Base-by-base conservation (phyloP, 1,140 invertebrate species). In the Leptinotarsa defecta region DNA sequence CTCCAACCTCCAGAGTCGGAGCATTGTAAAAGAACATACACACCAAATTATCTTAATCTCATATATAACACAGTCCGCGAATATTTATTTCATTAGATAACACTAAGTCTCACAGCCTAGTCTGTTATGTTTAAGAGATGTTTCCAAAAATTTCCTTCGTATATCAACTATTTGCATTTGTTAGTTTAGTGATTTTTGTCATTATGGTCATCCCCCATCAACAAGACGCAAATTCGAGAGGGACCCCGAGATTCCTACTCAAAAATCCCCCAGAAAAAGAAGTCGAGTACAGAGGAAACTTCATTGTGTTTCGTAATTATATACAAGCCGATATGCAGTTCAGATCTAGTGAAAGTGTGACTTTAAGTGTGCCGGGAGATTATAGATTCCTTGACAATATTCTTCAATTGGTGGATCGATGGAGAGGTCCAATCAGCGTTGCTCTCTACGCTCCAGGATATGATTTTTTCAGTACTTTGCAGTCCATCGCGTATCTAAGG, bases 251-350 rank as follows among this genome's bases (percentile, higher is more conserved):
- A 4, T 6, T 57, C 13, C 15, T 19, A 17, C 17, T 57, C 52
- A 19, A 57, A 15, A 19, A 57, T 15, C 52, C 17, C 2, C 15
- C n/a, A 57, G 70, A 72, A 24, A 72, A 62, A 62, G 52, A 48
- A 13, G 62, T 73, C 22, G 63, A 73, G 20, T 65, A 95, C 81
- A 89, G 94, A 6, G 94, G 94, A 5, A 92, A 94, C 77, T 96
- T 92, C 83, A 95, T 94, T 92, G 93, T 96, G 63, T 87, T 97
- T 11, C 92, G 94, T 84, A 95, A 96, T 86, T 96, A 94, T 83
- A 90, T 96, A 69, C 86, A 87, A 82, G 87, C 90, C 69, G 88
- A 89, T 22, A 79, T 43, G 61, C 24, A 49, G 13, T 77, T 80
- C 62, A 63, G 57, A 17, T 92, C 91, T 79, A 89, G 89, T 84